Base-by-base conservation (phyloP, 2,797 vertebrate species). In the Astyanax mexicanus region DNA sequence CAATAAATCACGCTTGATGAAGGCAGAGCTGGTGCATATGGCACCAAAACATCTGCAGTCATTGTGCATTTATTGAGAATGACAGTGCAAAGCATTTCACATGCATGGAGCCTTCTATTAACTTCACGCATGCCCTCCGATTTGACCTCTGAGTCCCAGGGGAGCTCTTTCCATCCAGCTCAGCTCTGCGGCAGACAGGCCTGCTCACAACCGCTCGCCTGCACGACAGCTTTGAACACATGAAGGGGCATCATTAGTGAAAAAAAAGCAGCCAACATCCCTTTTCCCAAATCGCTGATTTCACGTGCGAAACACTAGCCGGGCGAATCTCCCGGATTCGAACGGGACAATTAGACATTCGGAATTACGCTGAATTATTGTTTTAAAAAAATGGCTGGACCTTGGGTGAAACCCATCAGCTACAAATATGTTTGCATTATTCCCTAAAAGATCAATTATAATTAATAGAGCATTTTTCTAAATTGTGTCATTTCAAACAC, bases 1-100 rank as follows among this genome's bases (percentile, higher is more conserved):
- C 3, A 21, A 3, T 75, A 67, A 11, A 51, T 11, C 12, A 40
- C 55, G 47, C 45, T 75, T 37, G 57, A 21, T 42, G 0, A 49
- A 60, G 64, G 55, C 19, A 55, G 64, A 77, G 51, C 27, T 75
- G 83, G 51, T 82, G 69, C 81, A 80, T 83, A 75, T 74, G 85
- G 87, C 84, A 79, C 51, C 72, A 82, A 84, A 76, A 74, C 10
- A 55, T 88, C 84, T 90, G 88, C 88, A 87, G 87, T 87, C 86
- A 89, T 86, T 88, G 87, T 87, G 83, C 82, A 77, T 87, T 67
- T 70, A 89, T 89, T 89, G 85, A 85, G 85, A 90, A 85, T 88
- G 90, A 91, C 89, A 92, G 87, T 89, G 88, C 85, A 92, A 91
- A 92, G 88, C 83, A 81, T 88, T 89, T 84, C 85, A 84, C 87